These are phyloP conservation scores for Epinotia brunnichana DNA, from an alignment of 2,888 invertebrate species.

Conservation along the genomic window DNA sequence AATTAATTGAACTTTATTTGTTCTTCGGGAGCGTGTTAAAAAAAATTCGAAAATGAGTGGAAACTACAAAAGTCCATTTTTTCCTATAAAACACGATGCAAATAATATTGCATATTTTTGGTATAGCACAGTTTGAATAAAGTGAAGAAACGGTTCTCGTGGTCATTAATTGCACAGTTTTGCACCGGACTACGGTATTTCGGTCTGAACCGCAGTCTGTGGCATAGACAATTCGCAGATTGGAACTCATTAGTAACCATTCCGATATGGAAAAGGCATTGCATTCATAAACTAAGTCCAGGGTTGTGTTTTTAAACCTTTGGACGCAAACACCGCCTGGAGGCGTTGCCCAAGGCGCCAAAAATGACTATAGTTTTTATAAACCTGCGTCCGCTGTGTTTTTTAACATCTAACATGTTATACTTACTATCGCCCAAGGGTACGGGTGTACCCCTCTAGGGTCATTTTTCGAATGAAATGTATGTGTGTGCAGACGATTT, in stretches of 20 bases:
- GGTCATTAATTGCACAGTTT: conserved; percentile 58
- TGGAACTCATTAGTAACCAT: neutral
- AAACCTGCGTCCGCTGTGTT: too few species aligned
- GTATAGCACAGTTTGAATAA: neutral
- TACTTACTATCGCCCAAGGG: too few species aligned
- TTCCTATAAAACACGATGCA: too few species aligned
- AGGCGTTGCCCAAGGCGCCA: too few species aligned
- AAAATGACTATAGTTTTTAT: too few species aligned
- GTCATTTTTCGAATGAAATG: too few species aligned
- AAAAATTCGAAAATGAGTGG: neutral
- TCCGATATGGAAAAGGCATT: neutral
- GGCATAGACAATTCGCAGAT: conserved; percentile 10
- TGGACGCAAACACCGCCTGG: too few species aligned
- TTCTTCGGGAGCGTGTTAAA: neutral
- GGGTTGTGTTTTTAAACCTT: too few species aligned
- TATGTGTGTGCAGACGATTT: too few species aligned
- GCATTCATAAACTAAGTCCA: too few species aligned
- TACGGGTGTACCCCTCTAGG: too few species aligned
- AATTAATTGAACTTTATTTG: neutral
- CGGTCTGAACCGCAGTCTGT: conserved; percentile 44
- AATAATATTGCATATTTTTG: neutral
- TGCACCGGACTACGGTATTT: conserved; percentile 39
- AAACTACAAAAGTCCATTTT: neutral
- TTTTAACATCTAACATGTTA: too few species aligned
- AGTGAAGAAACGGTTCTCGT: conserved; percentile 49